Conservation (phyloP, 1,140 invertebrate genomes). For the Platyscapa corneri region DNA sequence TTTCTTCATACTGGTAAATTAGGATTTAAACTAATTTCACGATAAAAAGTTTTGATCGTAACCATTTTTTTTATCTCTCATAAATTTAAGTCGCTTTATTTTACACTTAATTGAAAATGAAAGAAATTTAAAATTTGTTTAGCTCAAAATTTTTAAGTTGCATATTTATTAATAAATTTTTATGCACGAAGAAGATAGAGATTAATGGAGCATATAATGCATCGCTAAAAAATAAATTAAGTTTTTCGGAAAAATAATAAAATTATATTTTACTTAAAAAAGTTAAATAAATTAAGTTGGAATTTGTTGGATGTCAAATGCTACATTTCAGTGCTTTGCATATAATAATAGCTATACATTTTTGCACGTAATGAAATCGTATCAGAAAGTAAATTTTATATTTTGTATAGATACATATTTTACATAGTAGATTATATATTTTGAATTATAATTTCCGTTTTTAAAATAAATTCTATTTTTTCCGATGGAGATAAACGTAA, state of each 20-base stretch:
- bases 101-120: background rate
- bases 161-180: background rate
- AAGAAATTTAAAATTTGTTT: background rate
- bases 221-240: background rate
- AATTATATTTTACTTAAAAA: no score
- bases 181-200: background rate
- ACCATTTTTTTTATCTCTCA: background rate
- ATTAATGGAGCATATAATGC: background rate
- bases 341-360: background rate
- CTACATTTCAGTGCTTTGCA: background rate
- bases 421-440: background rate
- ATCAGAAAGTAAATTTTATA: no score
- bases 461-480: background rate
- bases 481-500: background rate
- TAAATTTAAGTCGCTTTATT: background rate
- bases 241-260: no score
- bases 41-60: background rate
- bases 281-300: no score
- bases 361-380: no score
- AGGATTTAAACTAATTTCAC: background rate
- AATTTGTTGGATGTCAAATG: no score
- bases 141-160: no score
- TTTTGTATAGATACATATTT: no score
- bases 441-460: background rate
- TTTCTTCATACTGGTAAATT: background rate